Conservation (phyloP, 2,888 invertebrate genomes). For the Drosophila neotestacea region DNA sequence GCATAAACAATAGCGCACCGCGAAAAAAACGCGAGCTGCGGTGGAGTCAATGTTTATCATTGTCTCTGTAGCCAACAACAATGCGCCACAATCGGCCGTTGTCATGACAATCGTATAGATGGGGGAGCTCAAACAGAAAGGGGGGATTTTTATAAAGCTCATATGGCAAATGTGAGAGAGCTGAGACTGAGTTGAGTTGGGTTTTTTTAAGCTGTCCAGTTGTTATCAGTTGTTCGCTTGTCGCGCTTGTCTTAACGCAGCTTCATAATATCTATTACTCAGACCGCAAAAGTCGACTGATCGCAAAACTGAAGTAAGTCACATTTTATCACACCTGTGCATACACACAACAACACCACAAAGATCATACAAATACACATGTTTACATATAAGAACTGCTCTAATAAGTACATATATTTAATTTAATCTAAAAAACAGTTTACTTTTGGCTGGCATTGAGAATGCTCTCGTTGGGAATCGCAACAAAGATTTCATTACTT, state of each 20-base stretch:
- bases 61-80: constrained; percentile 44
- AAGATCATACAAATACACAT: background rate
- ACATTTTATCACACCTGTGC: constrained; percentile 30
- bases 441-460: constrained; percentile 9
- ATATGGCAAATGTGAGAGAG: constrained; percentile 19
- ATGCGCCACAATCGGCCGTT: constrained; percentile 52
- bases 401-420: constrained; percentile 2
- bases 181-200: background rate
- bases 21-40: constrained; percentile 40
- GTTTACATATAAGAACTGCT: no score
- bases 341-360: constrained; percentile 1
- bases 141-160: constrained; percentile 14
- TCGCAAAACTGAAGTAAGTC: constrained; percentile 9
- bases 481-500: constrained; percentile 38
- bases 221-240: constrained; percentile 41
- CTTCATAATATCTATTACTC: constrained; percentile 22
- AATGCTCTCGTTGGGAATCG: constrained; percentile 31
- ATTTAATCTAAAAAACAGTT: constrained; percentile 3
- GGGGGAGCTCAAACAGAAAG: constrained; percentile 20
- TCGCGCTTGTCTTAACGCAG: constrained; percentile 26
- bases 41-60: constrained; percentile 57
- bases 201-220: constrained; percentile 15
- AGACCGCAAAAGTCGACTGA: constrained; percentile 9
- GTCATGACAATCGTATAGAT: constrained; percentile 60
- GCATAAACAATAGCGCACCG: constrained; percentile 53